Percentiles rank a stretch among this genome's conserved stretches.
Conservation (phyloP, 2,113 vertebrate genomes). For the Rostratula benghalensis region DNA sequence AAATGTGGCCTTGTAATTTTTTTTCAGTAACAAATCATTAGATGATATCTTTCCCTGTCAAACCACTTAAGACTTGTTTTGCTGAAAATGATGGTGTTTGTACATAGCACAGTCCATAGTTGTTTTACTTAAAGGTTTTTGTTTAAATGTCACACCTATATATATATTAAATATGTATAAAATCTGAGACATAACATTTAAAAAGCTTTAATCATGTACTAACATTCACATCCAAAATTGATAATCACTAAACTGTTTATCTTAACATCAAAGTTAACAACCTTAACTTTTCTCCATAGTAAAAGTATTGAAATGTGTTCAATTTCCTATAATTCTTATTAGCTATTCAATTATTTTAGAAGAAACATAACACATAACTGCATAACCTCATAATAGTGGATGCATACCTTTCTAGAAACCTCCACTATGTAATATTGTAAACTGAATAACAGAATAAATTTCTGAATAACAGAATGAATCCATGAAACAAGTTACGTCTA, state of each 20-base stretch:
- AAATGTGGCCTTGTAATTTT: background rate
- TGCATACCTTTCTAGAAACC: background rate
- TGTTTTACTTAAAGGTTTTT: background rate
- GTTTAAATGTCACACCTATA: background rate
- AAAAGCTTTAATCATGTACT: background rate
- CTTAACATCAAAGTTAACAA: background rate
- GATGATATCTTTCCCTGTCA: background rate
- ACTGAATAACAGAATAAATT: background rate
- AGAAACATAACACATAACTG: background rate
- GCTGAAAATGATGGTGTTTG: background rate
- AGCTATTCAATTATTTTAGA: background rate
- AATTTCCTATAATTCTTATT: background rate
- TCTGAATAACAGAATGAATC: background rate
- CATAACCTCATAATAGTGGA: background rate
- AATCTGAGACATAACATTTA: background rate
- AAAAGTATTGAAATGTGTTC: background rate
- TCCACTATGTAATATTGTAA: background rate
- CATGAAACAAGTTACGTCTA: background rate
- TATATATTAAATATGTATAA: too few relatives aligned
- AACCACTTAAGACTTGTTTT: background rate
- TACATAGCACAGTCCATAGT: background rate
- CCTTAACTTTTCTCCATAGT: background rate
- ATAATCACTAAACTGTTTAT: background rate
- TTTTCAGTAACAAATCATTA: background rate
- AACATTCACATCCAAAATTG: background rate